A percentile compares a stretch with the other conserved stretches of the same genome.
phyloP scores from a whole-genome alignment of 1,140 invertebrate genomes.

The Drosophila busckii region DNA sequence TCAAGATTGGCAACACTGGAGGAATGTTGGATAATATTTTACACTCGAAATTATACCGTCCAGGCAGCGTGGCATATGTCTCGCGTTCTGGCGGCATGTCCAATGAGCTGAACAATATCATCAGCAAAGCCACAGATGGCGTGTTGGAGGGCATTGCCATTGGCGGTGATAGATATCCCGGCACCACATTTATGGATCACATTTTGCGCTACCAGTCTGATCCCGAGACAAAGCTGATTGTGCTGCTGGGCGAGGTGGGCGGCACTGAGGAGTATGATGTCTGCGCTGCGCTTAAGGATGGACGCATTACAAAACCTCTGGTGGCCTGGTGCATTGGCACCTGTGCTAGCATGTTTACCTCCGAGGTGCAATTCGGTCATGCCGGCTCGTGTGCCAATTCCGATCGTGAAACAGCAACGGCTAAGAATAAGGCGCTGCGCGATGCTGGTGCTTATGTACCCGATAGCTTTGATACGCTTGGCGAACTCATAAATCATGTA shows the following conservation, averaged over 20 bases:
- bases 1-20: slow-evolving; percentile 99
- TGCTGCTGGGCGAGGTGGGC: slow-evolving; percentile 97
- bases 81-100: slow-evolving; percentile 99
- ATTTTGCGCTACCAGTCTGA: slow-evolving; percentile 90
- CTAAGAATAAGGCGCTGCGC: slow-evolving; percentile 93
- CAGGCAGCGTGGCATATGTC: slow-evolving; percentile 98
- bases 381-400: slow-evolving; percentile 98
- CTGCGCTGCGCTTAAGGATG: slow-evolving; percentile 90
- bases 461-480: slow-evolving; percentile 94
- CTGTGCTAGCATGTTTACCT: slow-evolving; percentile 94
- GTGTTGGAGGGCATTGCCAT: slow-evolving; percentile 99
- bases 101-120: slow-evolving; percentile 99
- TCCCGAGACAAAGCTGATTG: slow-evolving; percentile 94
- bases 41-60: slow-evolving; percentile 96
- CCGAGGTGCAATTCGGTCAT: slow-evolving; percentile 99
- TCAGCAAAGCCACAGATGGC: slow-evolving; percentile 97
- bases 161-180: slow-evolving; percentile 99
- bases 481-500: slow-evolving; percentile 83
- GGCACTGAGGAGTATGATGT: slow-evolving; percentile 99
- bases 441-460: slow-evolving; percentile 94
- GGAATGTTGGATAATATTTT: slow-evolving; percentile 99
- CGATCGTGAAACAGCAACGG: slow-evolving; percentile 94
- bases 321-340: slow-evolving; percentile 99
- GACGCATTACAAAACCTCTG: slow-evolving; percentile 94
- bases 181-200: slow-evolving; percentile 99